Conservation (phyloP, 2,113 vertebrate species). For the Chunga burmeisteri region DNA sequence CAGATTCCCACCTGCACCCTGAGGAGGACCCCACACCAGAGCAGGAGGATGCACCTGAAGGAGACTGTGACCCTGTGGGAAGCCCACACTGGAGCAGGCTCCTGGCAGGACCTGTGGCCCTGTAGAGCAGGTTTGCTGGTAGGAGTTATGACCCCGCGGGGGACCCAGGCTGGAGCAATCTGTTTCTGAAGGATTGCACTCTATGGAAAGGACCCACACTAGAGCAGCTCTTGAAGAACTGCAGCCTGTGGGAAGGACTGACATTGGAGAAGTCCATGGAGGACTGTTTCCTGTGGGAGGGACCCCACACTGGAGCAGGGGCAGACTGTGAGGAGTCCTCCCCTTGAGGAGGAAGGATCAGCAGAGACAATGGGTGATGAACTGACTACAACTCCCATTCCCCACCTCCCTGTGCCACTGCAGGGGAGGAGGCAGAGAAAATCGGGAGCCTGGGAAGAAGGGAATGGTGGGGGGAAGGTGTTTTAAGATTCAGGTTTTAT, state of each 20-base stretch:
- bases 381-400: background rate
- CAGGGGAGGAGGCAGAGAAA: background rate
- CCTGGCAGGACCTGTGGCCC: background rate
- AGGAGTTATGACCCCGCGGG: too few relatives aligned
- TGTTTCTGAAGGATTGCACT: too few relatives aligned
- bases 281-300: rapidly evolving
- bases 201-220: rapidly evolving
- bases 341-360: background rate
- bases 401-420: too few relatives aligned
- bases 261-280: background rate
- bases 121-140: too few relatives aligned
- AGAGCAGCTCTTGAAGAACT: background rate
- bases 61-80: too few relatives aligned
- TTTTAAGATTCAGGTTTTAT: background rate
- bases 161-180: too few relatives aligned
- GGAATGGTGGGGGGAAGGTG: rapidly evolving
- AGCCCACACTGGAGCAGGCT: background rate
- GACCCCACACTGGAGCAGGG: background rate
- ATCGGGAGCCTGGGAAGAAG: background rate
- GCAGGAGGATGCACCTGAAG: background rate
- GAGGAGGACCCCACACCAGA: background rate
- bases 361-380: background rate
- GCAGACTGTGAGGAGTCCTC: background rate
- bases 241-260: background rate
- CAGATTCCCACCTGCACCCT: background rate